Evolutionary conservation across 2,113 vertebrate genomes (phyloP), one percentile per base, ranked within the genome.

Genomic region (Microcebus tavaratra): DNA sequence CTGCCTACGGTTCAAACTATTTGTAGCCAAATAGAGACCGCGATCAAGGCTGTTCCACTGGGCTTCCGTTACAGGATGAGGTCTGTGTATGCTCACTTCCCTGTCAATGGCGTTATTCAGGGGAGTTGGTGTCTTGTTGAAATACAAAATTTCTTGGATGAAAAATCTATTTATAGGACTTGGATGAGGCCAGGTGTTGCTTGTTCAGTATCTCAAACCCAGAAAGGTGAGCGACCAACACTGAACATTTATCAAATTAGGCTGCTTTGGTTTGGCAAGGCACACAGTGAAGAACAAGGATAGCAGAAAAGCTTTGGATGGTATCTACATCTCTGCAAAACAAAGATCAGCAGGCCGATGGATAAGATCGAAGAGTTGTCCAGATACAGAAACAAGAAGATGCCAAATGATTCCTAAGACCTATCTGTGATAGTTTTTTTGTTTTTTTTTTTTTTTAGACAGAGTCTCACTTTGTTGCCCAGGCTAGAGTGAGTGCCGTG

Each of bases 31-130:
- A 27, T 59, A 25, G 1, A 42, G 48, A 59, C 31, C 1, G 0
- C 29, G 70, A 50, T 29, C 59, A 27, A 94, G 67, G 6, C 1
- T 67, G 57, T 39, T 57, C 81, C 27, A 0, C 75, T 99, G 99
- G 99, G 99, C n/a, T 99, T 99, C 94, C 98, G 98, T 70, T 99
- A 99, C 98, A 99, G 99, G 98, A 99, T 99, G 99, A 98, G 99
- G 18, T 99, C 99, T 0, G 99, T 99, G 93, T 99, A 99, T 0
- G 99, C 99, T 98, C 99, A 99, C 98, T 99, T 99, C 98, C 99
- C 99, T 50, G 99, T 99, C 97, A 99, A 99, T 0, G 99, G 99
- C 29, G 34, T 34, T 36, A n/a, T 55, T 93, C 39, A 34, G 31
- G 36, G 75, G 8, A 89, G 17, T 5, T 2, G 23, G 23, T 61